Evolutionary conservation across 1,140 invertebrate genomes (phyloP), one percentile per base, ranked within the genome.

Genomic region (Musca vetustissima): DNA sequence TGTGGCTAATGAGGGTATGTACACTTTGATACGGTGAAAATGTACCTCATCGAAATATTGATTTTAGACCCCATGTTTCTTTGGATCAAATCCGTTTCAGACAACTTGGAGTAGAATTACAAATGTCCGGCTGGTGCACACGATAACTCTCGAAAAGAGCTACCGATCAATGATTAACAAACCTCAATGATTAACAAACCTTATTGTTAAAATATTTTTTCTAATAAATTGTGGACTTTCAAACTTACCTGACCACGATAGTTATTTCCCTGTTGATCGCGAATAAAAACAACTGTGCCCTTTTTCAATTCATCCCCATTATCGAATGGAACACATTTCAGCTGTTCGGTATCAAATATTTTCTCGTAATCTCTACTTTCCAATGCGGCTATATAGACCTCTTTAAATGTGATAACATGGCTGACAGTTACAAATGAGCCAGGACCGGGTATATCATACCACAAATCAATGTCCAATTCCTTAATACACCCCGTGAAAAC

Each of bases 301-400:
- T 24, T 43, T 28, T 49, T 43, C 36, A 43, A 47, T 47, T 68
- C 66, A 11, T 48, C 28, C 17, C 6, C 36, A 43, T 7, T 13
- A 6, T 43, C 11, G 36, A 52, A 53, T 17, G 48, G 43, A 13
- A 21, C 4, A 36, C 68, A 69, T 17, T 69, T 64, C 14, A 4
- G 1, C 17, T 59, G 48, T n/a, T 50, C 25, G 4, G 47, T 14
- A 6, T n/a, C 32, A 7, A 69, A 52, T 22, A 69, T 61, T 43
- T 64, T 53, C 4, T 19, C n/a, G 64, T 69, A 69, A n/a, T 32
- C 48, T 43, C 32, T 64, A 8, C 1, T 64, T 22, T n/a, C 13
- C 6, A 52, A 25, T 1, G 61, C 19, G 1, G 55, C 32, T 1
- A 69, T 50, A 36, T 22, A 69, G 11, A 69, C 14, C 19, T 69